Evolutionary conservation across 2,888 invertebrate genomes (phyloP).

Genomic region (Apeira syringaria): DNA sequence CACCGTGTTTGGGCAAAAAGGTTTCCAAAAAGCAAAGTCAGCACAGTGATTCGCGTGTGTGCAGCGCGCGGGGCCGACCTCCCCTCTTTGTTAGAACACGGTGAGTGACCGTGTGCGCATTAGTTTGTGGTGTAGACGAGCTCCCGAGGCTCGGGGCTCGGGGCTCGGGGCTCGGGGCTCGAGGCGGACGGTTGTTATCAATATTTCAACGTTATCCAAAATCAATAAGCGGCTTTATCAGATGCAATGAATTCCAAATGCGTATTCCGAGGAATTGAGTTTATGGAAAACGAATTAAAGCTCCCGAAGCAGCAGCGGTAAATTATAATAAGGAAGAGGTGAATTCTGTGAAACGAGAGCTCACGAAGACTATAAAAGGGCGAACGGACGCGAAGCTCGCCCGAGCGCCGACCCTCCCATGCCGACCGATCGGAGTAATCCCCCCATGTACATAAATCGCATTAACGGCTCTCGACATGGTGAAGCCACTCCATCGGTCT

Average conservation of each 20-base stretch:
- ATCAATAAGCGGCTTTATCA: constrained; percentile 3
- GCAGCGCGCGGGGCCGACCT: background rate
- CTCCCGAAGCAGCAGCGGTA: constrained; percentile 12
- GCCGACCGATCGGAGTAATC: constrained; percentile 25
- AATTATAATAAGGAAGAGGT: constrained; percentile 19
- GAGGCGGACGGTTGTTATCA: constrained; percentile 1
- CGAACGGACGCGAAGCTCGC: constrained; percentile 22
- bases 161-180: too few relatives aligned
- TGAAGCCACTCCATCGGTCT: constrained; percentile 17
- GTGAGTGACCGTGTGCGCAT: constrained; percentile 16
- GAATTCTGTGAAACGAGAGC: constrained; percentile 26
- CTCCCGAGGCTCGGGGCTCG: constrained; percentile 9
- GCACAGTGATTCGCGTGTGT: constrained; percentile 9
- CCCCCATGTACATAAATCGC: constrained; percentile 26
- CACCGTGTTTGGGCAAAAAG: constrained; percentile 3
- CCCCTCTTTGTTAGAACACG: constrained; percentile 14
- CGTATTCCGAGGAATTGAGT: constrained; percentile 9
- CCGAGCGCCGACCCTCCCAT: constrained; percentile 19
- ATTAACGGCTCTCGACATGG: constrained; percentile 19
- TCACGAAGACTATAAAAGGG: constrained; percentile 24
- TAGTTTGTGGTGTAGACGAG: constrained; percentile 25
- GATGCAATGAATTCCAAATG: constrained; percentile 2
- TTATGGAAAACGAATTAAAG: constrained; percentile 14
- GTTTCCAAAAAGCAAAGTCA: constrained; percentile 2
- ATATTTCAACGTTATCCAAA: constrained; percentile 8